Base-by-base conservation (phyloP, 2,797 vertebrate species). In the Oophaga sylvatica region DNA sequence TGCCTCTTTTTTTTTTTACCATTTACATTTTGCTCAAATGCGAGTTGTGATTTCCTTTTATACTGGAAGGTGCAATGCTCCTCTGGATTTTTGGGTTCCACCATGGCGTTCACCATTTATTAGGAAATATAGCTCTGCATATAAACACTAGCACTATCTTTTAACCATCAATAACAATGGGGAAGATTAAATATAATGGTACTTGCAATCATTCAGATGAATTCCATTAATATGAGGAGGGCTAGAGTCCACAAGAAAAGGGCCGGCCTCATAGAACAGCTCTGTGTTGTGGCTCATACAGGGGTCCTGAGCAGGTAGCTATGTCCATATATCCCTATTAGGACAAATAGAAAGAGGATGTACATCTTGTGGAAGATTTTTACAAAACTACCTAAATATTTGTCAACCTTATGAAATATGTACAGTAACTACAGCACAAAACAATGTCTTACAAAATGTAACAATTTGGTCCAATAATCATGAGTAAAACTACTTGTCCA, bases 1-100 rank as follows among this genome's bases (percentile, higher is more conserved):
- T 68, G 60, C 62, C 59, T 77, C 62, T 83, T 19, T 60, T 65
- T 56, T 80, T 86, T 86, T 81, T 75, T 48, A 60, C 70, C 17
- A 19, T 41, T 41, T 71, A 41, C 16, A 16, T 31, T 73, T 1
- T 26, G 67, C 80, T 86, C 71, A 53, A 56, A 86, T 80, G 1
- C n/a, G 35, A 29, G 45, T 22, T 60, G 68, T 83, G 13, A 29
- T 7, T 31, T 70, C 26, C 29, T 8, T 31, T 35, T 68, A 31
- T 29, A 70, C 31, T 15, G 10, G 10, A 65, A n/a, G 22, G 9
- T 22, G 22, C 62, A 65, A 65, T 10, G 9, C 9, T 65, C 7
- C 9, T 20, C 22, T 26, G n/a, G 65, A 67, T 67, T 2, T 22
- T 67, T 26, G 3, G 63, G 11, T 65, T 65, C 1, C 9, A n/a